These are phyloP conservation scores for Pogonophryne albipinna DNA, from an alignment of 2,797 vertebrate genomes.

Conservation along the genomic window DNA sequence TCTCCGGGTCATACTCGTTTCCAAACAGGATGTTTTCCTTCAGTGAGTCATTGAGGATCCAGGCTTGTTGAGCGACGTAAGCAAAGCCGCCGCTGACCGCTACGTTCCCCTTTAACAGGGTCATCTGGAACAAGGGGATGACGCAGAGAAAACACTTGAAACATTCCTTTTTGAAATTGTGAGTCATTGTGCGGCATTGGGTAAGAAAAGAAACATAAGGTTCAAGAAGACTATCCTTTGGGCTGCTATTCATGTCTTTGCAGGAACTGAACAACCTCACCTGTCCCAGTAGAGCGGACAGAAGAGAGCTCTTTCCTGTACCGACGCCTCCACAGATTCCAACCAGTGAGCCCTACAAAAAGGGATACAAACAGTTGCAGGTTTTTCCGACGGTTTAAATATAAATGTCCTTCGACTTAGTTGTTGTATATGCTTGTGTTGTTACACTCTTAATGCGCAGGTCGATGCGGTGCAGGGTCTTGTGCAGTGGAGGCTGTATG, in stretches of 20 bases:
- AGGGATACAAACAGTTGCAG: slow-evolving; percentile 16
- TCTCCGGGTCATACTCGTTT: slow-evolving; percentile 79
- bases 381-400: neutral
- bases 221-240: neutral
- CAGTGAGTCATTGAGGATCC: slow-evolving; percentile 89
- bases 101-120: slow-evolving; percentile 85
- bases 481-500: slow-evolving; percentile 84
- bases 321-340: slow-evolving; percentile 87
- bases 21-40: slow-evolving; percentile 90
- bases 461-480: slow-evolving; percentile 84
- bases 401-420: neutral
- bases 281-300: slow-evolving; percentile 87
- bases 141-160: slow-evolving; percentile 10
- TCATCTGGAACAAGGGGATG: slow-evolving; percentile 81
- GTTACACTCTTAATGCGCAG: slow-evolving; percentile 81
- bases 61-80: slow-evolving; percentile 88
- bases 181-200: neutral
- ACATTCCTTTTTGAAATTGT: slow-evolving; percentile 8
- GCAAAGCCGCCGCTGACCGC: slow-evolving; percentile 83
- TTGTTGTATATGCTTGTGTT: neutral
- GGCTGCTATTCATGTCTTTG: slow-evolving; percentile 15
- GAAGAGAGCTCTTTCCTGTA: slow-evolving; percentile 87
- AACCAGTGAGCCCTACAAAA: slow-evolving; percentile 81
- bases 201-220: slow-evolving; percentile 5
- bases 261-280: slow-evolving; percentile 65